Base-by-base conservation (phyloP, 2,888 invertebrate species). In the Scelioninae gen. 2 region DNA sequence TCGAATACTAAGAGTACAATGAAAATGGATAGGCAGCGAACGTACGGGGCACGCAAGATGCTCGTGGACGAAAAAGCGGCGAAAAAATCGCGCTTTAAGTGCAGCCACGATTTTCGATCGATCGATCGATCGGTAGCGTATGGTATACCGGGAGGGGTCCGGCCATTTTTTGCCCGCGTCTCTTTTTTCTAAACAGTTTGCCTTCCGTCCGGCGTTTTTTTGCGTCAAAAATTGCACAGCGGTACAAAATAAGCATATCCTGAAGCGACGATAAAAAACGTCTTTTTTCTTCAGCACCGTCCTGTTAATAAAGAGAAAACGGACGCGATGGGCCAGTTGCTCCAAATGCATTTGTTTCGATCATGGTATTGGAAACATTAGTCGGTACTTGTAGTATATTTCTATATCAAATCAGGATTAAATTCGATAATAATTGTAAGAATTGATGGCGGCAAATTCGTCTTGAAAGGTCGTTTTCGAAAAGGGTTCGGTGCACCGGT, bases 1-100 rank as follows among this genome's bases (percentile, higher is more conserved):
- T 74, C 74, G 65, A 70, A 74, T 74, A 74, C 67, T 48, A 55
- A 53, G 70, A 46, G 41, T 57, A 74, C 74, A 74, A 74, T 69
- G 74, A 65, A 70, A 74, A 74, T 61, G 74, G 74, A 74, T 70
- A 65, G 52, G 67, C 53, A 61, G 67, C 46, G 70, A 74, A 67
- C 45, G 35, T 35, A 48, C 33, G 50, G 55, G 53, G 63, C n/a
- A n/a, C n/a, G 69, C 52, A 52, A 69, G 64, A 69, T 70, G 57
- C 60, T 53, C 28, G 53, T 25, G 31, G 19, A 25, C 50, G 60
- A 70, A 61, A 63, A 60, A 70, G 28, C 50, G 48, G 52, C 15
- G 60, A 63, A 70, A 67, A 74, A 74, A 68, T 71, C 60, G 39
- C 22, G 58, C 18, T 57, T 65, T 64, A 63, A 65, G 65, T 64